Base-by-base conservation (phyloP, 2,888 invertebrate genomes). In the Erpobdella octoculata region DNA sequence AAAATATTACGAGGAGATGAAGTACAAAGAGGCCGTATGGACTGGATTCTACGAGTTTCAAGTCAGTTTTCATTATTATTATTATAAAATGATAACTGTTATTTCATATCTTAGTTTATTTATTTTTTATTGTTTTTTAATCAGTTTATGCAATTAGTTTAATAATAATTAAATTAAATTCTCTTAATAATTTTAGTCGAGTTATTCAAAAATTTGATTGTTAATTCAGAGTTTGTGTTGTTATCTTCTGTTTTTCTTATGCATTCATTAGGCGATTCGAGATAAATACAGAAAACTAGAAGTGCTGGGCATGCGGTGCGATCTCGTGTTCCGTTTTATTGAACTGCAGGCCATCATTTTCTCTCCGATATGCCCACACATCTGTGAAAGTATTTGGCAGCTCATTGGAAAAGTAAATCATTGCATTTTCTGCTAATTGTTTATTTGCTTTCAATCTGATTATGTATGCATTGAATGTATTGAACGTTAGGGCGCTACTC, bases 31-130 rank as follows among this genome's bases (percentile, higher is more conserved):
- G 82, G 97, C 92, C 0, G 82, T 98, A 18, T 87, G 89, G 79
- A 89, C 90, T 0, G 95, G 95, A 12, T 95, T 98, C 86, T 99
- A 93, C 83, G 97, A 99, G 83, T 86, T 94, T 78, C 96, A 96
- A 85, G 85, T 84, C 72, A 28, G 33, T 31, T 18, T 59, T 35
- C 33, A n/a, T n/a, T n/a, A n/a, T n/a, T n/a, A n/a, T n/a, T n/a
- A n/a, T n/a, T n/a, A n/a, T n/a, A n/a, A n/a, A n/a, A n/a, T n/a
- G n/a, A n/a, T n/a, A n/a, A n/a, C n/a, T n/a, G n/a, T n/a, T n/a
- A n/a, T n/a, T n/a, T n/a, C n/a, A n/a, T n/a, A n/a, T n/a, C n/a
- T n/a, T n/a, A n/a, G n/a, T 31, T 8, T 62, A 33, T 62, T 31
- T n/a, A 31, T 33, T n/a, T 62, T 28, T 35, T 35, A n/a, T n/a